A percentile compares a stretch with the other conserved stretches of the same genome.
These are phyloP conservation scores for Ooceraea biroi DNA, from an alignment of 1,140 invertebrate species.

Conservation along the genomic window DNA sequence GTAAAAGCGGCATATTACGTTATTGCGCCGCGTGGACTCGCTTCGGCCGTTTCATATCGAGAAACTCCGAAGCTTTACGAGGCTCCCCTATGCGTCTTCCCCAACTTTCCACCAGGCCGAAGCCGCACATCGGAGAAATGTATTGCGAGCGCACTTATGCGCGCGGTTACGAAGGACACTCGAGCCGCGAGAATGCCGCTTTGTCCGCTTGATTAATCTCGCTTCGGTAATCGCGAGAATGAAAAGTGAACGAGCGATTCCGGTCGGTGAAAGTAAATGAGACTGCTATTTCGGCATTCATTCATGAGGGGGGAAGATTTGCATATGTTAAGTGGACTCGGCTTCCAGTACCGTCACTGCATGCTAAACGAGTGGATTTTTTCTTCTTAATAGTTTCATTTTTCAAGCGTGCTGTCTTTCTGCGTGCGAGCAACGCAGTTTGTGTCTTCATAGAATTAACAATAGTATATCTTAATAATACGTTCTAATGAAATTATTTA, in stretches of 20 bases:
- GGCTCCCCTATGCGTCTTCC: background rate
- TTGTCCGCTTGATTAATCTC: slow-evolving; percentile 15
- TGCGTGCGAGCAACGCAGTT: no score
- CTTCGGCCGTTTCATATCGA: slow-evolving; percentile 34
- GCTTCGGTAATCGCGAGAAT: background rate
- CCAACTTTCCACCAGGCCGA: slow-evolving; percentile 25
- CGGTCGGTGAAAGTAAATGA: slow-evolving; percentile 17
- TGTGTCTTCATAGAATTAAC: no score
- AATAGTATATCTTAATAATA: no score
- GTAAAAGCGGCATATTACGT: slow-evolving; percentile 25
- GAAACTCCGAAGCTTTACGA: slow-evolving; percentile 47
- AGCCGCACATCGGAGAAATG: background rate
- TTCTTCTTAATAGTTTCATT: background rate
- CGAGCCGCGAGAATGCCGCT: background rate
- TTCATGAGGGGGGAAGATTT: background rate
- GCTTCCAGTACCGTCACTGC: background rate
- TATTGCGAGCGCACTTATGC: background rate
- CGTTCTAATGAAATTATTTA: no score
- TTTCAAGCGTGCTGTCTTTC: background rate
- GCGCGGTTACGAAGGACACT: background rate
- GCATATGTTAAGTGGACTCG: background rate
- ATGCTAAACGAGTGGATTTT: background rate
- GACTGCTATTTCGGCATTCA: slow-evolving; percentile 16
- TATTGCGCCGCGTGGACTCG: slow-evolving; percentile 31
- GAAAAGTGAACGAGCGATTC: background rate